Evolutionary conservation across 2,113 vertebrate species (phyloP).

Genomic region (Psophia crepitans): DNA sequence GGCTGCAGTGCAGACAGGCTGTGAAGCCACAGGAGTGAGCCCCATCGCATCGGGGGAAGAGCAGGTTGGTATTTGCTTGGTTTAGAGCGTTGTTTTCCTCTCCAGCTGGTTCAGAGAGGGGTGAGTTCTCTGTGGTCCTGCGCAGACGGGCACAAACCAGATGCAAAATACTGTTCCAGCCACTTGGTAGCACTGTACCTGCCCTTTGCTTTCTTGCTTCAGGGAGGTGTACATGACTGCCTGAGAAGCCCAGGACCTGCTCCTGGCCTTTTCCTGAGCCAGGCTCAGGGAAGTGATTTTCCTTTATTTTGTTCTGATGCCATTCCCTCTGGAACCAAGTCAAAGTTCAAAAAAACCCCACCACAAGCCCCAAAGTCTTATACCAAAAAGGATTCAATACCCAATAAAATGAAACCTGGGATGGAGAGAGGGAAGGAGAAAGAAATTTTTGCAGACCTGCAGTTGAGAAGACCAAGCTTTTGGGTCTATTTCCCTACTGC

Average conservation of each 20-base stretch:
- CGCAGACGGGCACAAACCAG: not conserved
- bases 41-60: not conserved
- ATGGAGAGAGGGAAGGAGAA: not conserved
- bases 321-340: not conserved
- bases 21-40: not conserved
- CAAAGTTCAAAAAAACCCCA: not conserved
- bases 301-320: not conserved
- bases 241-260: not conserved
- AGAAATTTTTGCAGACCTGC: not conserved
- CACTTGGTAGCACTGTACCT: not conserved
- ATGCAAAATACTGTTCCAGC: not conserved
- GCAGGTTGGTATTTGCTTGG: not conserved
- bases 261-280: not conserved
- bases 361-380: not conserved
- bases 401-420: not conserved
- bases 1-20: not conserved
- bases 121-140: not conserved
- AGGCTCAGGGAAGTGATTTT: not conserved
- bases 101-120: not conserved
- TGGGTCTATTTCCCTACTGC: not conserved
- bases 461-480: not conserved
- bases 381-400: not conserved
- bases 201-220: not conserved
- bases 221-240: not conserved
- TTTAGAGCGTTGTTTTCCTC: not conserved